These are phyloP conservation scores for Whitmania pigra DNA, from an alignment of 1,140 invertebrate genomes.

Conservation along the genomic window DNA sequence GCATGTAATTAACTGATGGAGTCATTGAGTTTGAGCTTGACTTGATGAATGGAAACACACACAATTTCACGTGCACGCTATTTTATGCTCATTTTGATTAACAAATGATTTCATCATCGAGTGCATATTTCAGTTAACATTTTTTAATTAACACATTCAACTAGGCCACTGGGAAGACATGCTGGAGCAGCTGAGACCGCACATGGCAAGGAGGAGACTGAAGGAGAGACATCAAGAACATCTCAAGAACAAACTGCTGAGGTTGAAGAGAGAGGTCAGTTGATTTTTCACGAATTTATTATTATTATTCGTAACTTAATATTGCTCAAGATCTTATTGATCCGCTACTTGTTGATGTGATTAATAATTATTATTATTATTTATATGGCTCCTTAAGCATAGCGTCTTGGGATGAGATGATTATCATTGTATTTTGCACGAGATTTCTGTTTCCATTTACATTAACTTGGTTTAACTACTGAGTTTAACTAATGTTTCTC, in stretches of 20 bases:
- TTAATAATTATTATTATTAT: background rate
- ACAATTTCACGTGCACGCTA: no score
- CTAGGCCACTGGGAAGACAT: slow-evolving; percentile 86
- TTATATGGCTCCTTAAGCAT: no score
- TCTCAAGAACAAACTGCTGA: slow-evolving; percentile 71
- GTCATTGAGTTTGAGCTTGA: no score
- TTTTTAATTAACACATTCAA: background rate
- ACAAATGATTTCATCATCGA: no score
- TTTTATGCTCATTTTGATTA: no score
- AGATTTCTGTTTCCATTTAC: no score
- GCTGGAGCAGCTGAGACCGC: slow-evolving; percentile 79
- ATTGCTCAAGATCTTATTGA: background rate
- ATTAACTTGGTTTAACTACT: no score
- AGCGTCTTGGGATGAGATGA: background rate
- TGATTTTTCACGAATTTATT: background rate
- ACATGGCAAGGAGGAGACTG: slow-evolving; percentile 81
- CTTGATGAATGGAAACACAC: no score
- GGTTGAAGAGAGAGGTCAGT: slow-evolving; percentile 61
- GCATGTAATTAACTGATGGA: no score
- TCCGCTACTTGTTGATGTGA: background rate
- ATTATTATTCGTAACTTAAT: background rate
- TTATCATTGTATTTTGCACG: background rate
- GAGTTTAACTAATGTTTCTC: no score
- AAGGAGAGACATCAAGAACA: slow-evolving; percentile 83
- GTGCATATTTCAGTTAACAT: no score